Evolutionary conservation across 2,888 invertebrate genomes (phyloP), one percentile per base, ranked within the genome.

Genomic region (Tipula vernalis): DNA sequence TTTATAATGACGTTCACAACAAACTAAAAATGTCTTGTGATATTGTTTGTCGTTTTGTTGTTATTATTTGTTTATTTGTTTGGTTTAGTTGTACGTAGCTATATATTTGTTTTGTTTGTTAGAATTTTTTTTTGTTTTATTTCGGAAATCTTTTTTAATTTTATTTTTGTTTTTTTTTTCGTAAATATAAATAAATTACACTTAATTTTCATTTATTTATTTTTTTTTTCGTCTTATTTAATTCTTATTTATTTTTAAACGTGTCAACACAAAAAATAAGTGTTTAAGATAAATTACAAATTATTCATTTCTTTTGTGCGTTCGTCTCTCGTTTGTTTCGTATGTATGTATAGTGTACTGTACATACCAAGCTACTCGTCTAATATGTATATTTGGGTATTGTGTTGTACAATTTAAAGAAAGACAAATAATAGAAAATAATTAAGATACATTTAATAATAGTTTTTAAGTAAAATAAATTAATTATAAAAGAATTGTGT

Each of bases 201-300:
- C 71, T 71, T 71, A 71, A 28, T 71, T 71, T 28, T 71, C 0
- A 28, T 28, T 28, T 28, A 28, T 28, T 28, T 28, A 28, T 18
- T 28, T 71, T 71, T 51, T 51, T 51, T 71, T 71, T 6, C 28
- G 71, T 71, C 28, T 71, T 71, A 71, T 71, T 71, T 71, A 71
- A 71, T 71, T 71, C 71, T 71, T 71, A 71, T 71, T 71, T 71
- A 71, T 71, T 71, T 71, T 71, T 71, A 71, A 71, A 71, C 71
- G 71, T 71, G 71, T 71, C 71, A 71, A 71, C 71, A 71, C 71
- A 71, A 71, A 71, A 71, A 71, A 71, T 71, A 71, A 71, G 28
- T 71, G 71, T 71, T 71, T 71, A 71, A 71, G 71, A 71, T 71
- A 71, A 71, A 71, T 71, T 71, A 71, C 71, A 71, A 71, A 71